Conservation (phyloP, 1,140 invertebrate genomes). For the Aphelinus certus region DNA sequence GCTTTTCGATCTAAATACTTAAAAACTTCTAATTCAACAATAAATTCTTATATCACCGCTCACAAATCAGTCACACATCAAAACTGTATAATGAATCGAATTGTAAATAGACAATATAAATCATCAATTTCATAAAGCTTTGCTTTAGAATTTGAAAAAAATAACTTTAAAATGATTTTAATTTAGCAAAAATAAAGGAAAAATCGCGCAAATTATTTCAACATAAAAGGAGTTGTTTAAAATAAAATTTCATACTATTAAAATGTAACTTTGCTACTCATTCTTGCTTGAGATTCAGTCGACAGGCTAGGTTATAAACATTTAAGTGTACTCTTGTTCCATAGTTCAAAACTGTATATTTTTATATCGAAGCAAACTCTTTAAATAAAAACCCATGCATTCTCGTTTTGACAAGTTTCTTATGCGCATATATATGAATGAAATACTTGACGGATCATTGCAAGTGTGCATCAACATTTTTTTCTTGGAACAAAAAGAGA, state of each 20-base stretch:
- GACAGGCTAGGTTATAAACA: conserved; percentile 14
- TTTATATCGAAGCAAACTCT: conserved; percentile 5
- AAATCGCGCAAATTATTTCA: conserved; percentile 25
- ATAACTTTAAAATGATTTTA: neutral
- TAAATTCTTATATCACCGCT: conserved; percentile 33
- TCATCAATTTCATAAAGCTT: conserved; percentile 10
- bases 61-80: conserved; percentile 30
- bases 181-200: neutral
- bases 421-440: conserved; percentile 4
- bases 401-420: conserved; percentile 7
- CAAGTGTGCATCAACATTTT: conserved; percentile 22
- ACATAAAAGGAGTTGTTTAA: conserved; percentile 18
- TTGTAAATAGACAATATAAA: conserved; percentile 23
- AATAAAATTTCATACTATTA: conserved; percentile 24
- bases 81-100: conserved; percentile 25
- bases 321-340: neutral
- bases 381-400: conserved; percentile 9
- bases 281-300: conserved; percentile 29
- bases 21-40: conserved; percentile 38
- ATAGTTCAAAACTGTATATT: conserved; percentile 6
- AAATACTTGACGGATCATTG: conserved; percentile 26
- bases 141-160: conserved; percentile 26
- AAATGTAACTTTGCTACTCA: conserved; percentile 14
- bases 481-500: conserved; percentile 10
- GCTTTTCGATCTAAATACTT: conserved; percentile 35